Conservation (phyloP, 2,888 invertebrate genomes). For the Lamproptera curius region DNA sequence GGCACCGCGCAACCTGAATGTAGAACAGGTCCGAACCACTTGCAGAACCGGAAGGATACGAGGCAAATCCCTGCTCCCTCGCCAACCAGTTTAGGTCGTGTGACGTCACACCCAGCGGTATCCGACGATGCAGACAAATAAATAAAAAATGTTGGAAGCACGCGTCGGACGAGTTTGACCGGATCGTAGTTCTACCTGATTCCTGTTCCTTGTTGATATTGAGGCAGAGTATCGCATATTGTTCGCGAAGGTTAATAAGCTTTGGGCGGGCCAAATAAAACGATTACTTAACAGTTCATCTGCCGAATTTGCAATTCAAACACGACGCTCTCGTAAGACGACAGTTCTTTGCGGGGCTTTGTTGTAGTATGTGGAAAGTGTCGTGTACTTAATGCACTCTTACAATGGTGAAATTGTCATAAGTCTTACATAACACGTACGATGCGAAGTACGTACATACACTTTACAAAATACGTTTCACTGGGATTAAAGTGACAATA, state of each 20-base stretch:
- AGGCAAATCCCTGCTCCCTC: slow-evolving; percentile 78
- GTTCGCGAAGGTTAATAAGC: slow-evolving; percentile 33
- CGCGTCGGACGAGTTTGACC: slow-evolving; percentile 77
- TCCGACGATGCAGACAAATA: slow-evolving; percentile 76
- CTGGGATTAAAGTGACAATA: no score
- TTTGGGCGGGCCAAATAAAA: background rate
- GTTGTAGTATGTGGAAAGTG: no score
- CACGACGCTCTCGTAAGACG: no score
- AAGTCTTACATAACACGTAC: no score
- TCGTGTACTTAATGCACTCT: no score
- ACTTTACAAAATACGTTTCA: no score
- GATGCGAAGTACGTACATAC: no score
- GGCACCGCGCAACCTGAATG: slow-evolving; percentile 66
- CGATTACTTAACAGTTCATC: background rate
- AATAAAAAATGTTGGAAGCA: slow-evolving; percentile 78
- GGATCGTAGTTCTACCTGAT: slow-evolving; percentile 78
- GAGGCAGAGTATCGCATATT: slow-evolving; percentile 47
- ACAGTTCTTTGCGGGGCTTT: no score
- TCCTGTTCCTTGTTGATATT: slow-evolving; percentile 73
- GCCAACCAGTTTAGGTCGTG: slow-evolving; percentile 77
- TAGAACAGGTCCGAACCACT: slow-evolving; percentile 74
- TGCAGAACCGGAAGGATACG: slow-evolving; percentile 78
- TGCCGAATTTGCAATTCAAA: background rate
- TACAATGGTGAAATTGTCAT: no score
- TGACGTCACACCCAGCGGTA: slow-evolving; percentile 77